Evolutionary conservation across 2,888 invertebrate genomes (phyloP).

Genomic region (Hirtodrosophila confusa): DNA sequence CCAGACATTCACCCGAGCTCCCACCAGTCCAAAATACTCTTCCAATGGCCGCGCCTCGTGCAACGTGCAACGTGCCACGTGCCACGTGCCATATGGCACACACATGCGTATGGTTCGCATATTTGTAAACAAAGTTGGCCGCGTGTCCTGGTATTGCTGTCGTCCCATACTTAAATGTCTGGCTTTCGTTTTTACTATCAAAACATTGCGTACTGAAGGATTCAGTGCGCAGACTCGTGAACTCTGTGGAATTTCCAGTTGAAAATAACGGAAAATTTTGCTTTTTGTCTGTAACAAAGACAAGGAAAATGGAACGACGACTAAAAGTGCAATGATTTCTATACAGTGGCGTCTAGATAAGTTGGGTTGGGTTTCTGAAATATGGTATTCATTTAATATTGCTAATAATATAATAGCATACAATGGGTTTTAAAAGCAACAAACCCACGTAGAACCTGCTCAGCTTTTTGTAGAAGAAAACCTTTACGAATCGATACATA

Average conservation of each 20-base stretch:
- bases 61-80: constrained; percentile 52
- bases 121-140: constrained; percentile 67
- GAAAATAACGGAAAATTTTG: constrained; percentile 29
- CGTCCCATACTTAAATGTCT: constrained; percentile 15
- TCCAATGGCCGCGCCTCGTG: constrained; percentile 33
- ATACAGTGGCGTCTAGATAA: constrained; percentile 14
- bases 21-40: constrained; percentile 3
- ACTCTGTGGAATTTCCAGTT: constrained; percentile 41
- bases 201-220: constrained; percentile 51
- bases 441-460: too few species aligned
- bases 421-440: too few species aligned
- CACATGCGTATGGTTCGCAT: constrained; percentile 23
- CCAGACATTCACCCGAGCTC: neutral
- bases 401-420: too few species aligned
- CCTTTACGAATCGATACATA: too few species aligned
- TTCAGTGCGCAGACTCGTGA: constrained; percentile 56
- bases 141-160: constrained; percentile 23
- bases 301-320: constrained; percentile 25
- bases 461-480: too few species aligned
- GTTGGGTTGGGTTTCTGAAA: too few species aligned
- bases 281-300: constrained; percentile 25
- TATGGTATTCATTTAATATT: too few species aligned
- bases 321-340: constrained; percentile 34
- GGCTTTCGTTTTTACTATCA: constrained; percentile 58
- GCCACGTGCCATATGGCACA: constrained; percentile 17